Evolutionary conservation across 1,140 invertebrate genomes (phyloP), one percentile per base, ranked within the genome.

Genomic region (Euborellia annulipes): DNA sequence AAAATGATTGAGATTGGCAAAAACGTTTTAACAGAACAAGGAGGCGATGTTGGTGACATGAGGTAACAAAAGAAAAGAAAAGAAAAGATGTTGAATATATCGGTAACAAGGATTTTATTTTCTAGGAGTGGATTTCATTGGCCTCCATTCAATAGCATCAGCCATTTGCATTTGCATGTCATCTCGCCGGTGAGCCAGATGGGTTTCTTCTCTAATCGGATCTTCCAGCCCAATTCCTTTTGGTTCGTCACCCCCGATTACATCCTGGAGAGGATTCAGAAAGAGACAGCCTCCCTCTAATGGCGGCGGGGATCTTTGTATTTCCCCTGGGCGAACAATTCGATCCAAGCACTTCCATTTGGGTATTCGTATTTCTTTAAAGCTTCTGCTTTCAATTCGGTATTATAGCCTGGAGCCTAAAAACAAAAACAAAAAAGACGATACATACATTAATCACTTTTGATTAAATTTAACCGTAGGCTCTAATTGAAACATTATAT

Each of bases 121-220:
- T 50, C 21, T 3, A 71, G 82, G 36, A 73, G 84, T 39, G 90
- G 90, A 1, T 94, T 91, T 60, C 89, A 94, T 58, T 85, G 85
- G 79, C 87, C 90, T 17, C 90, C 90, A 1, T 93, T 92, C 61
- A 78, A 81, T 40, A 78, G 77, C 6, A 72, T 95, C 0, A 61
- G 66, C 41, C 90, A 95, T 65, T 66, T 94, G 2, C 89, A 94
- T 64, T 64, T 95, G 27, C 90, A 95, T 54, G 73, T 80, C 0
- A 91, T 95, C 47, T 78, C 79, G 2, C 87, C 88, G 2, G 67
- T 72, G 9, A 71, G 71, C n/a, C 65, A 79, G 51, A 88, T 94
- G 78, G 66, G 71, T 0, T 75, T 80, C 18, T 46, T 87, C 3
- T 63, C 70, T 11, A 69, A 67, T 46, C 46, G 74, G 22, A 76